These are phyloP conservation scores for Drosophila trapezifrons DNA, from an alignment of 1,140 invertebrate genomes.

Conservation along the genomic window DNA sequence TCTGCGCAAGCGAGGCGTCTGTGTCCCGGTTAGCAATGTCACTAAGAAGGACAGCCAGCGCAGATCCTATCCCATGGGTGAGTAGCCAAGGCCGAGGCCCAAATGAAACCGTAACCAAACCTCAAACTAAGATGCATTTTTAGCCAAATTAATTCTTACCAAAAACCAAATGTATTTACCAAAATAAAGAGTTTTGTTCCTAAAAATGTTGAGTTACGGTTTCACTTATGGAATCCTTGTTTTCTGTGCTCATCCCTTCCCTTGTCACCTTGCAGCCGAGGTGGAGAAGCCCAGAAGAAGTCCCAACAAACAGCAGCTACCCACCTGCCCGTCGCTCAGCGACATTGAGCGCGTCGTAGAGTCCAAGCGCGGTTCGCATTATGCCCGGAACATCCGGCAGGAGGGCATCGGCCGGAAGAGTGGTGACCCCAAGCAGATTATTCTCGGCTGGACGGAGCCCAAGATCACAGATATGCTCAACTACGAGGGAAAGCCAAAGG, in stretches of 20 bases:
- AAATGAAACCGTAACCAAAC: constrained; percentile 49
- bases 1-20: constrained; percentile 59
- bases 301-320: constrained; percentile 29
- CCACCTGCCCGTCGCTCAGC: constrained; percentile 72
- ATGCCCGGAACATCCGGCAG: constrained; percentile 68
- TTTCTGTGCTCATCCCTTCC: neutral
- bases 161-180: constrained; percentile 22
- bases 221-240: constrained; percentile 4
- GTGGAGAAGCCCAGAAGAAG: constrained; percentile 41
- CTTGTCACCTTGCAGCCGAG: constrained; percentile 37
- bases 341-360: constrained; percentile 74
- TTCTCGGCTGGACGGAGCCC: constrained; percentile 69
- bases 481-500: constrained; percentile 52
- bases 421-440: constrained; percentile 53
- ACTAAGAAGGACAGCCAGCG: constrained; percentile 51
- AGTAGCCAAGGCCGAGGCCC: constrained; percentile 24
- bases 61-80: constrained; percentile 74
- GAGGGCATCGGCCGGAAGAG: constrained; percentile 24
- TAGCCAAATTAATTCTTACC: constrained; percentile 16
- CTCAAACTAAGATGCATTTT: neutral
- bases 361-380: constrained; percentile 60
- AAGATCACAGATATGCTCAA: constrained; percentile 78
- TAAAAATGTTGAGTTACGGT: constrained; percentile 15
- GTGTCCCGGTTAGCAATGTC: constrained; percentile 23
- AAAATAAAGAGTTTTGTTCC: constrained; percentile 25